Evolutionary conservation across 2,113 vertebrate genomes (phyloP), one percentile per base, ranked within the genome.

Genomic region (Rhinogobius similis): DNA sequence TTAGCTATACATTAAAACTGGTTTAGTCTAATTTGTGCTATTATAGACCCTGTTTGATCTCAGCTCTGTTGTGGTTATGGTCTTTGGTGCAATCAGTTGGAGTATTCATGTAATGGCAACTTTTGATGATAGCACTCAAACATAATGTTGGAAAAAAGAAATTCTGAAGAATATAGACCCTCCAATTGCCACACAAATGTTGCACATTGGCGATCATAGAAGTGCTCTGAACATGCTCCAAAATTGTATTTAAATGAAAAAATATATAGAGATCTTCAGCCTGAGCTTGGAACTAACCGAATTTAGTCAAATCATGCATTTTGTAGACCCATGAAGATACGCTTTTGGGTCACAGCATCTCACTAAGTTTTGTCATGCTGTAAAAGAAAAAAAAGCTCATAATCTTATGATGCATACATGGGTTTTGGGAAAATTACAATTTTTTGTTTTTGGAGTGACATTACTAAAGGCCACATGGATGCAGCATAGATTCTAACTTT

Each of bases 291-390:
- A 21, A 50, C n/a, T n/a, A 10, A 50, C 46, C 10, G 20, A 50
- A 50, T 50, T 55, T 26, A 26, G n/a, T 24, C 13, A 55, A 29
- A 26, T 58, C 55, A 29, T 58, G 55, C 55, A 58, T 58, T 58
- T 58, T 58, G 2, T 11, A 29, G 26, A 58, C 26, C 55, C 55
- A 58, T 18, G 26, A 29, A 29, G 55, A 29, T 58, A 18, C 7
- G 12, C 20, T 29, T 58, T 58, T 58, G 55, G 55, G 12, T 58
- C 55, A 29, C 55, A 27, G 24, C 55, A 26, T 16, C 14, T 29
- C 26, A 29, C 14, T 18, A 29, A 16, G 5, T 29, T 1, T 29
- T 18, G 55, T 58, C 55, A 58, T 58, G 55, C 55, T 58, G 26
- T 27, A 29, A 58, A 29, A 58, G 24, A 58, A 58, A 58, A 52